phyloP scores from a whole-genome alignment of 2,113 vertebrate species.

The Rhagologus leucostigma region DNA sequence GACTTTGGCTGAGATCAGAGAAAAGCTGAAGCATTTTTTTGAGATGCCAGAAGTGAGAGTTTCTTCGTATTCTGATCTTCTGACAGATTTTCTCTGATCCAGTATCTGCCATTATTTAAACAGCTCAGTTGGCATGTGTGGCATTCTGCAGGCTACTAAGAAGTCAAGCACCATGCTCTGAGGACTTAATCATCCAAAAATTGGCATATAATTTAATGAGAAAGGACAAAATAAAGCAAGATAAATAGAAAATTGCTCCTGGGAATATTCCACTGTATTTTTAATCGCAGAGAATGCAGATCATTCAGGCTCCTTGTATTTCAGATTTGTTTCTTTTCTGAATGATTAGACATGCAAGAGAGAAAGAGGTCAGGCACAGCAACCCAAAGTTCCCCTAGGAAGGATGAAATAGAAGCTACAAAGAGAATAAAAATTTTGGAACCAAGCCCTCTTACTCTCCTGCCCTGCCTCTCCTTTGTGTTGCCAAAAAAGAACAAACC shows the following conservation, averaged over 20 bases:
- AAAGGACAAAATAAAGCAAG: slow-evolving; percentile 26
- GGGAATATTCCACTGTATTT: slow-evolving; percentile 3
- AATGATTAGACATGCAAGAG: not conserved
- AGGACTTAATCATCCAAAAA: slow-evolving; percentile 9
- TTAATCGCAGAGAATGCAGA: not conserved
- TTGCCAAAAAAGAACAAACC: not conserved
- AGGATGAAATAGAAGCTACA: not conserved
- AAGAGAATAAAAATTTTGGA: not conserved
- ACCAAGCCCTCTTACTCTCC: not conserved
- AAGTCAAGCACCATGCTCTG: not conserved
- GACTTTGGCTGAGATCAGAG: not conserved
- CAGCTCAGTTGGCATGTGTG: not conserved
- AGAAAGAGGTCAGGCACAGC: not conserved
- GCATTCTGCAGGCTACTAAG: not conserved
- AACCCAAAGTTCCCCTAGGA: not conserved
- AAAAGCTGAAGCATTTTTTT: not conserved
- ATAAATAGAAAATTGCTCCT: slow-evolving; percentile 33
- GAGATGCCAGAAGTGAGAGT: not conserved
- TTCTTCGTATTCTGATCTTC: not conserved
- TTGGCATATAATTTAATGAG: slow-evolving; percentile 18
- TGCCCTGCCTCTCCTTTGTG: not conserved
- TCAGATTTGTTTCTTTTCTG: not conserved
- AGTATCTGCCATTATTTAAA: not conserved
- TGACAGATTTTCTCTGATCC: not conserved
- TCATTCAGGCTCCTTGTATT: not conserved